Evolutionary conservation across 2,888 invertebrate genomes (phyloP).

Genomic region (Adineta ricciae): DNA sequence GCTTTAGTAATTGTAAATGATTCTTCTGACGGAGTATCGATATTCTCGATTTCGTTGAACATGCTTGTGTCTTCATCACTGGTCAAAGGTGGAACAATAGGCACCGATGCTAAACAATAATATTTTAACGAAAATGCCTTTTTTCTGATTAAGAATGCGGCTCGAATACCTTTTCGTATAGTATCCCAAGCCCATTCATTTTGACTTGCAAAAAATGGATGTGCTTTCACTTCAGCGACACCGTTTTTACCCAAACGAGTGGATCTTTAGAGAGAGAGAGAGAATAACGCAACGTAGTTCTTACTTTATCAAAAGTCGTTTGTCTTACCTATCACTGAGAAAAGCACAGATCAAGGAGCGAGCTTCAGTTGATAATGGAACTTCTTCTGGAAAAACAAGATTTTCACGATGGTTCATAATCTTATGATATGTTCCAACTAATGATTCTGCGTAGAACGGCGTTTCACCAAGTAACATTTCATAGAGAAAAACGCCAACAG

Average conservation of each 20-base stretch:
- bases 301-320: no score
- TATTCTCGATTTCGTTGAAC: conserved; percentile 92
- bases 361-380: conserved; percentile 70
- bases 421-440: conserved; percentile 93
- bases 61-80: conserved; percentile 96
- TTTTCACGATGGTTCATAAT: conserved; percentile 98
- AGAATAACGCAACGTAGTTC: no score
- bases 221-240: conserved; percentile 83
- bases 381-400: conserved; percentile 78
- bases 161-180: conserved; percentile 66
- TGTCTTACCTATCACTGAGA: conserved; percentile 68
- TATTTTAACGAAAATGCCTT: conserved; percentile 33
- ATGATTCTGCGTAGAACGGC: conserved; percentile 94
- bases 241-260: conserved; percentile 79
- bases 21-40: conserved; percentile 74
- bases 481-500: conserved; percentile 93
- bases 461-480: conserved; percentile 81
- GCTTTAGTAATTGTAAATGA: conserved; percentile 90
- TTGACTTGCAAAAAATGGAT: conserved; percentile 87
- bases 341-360: conserved; percentile 76
- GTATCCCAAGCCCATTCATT: conserved; percentile 89
- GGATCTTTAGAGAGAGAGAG: conserved; percentile 49
- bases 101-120: conserved; percentile 59
- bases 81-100: conserved; percentile 84
- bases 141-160: neutral